phyloP scores from a whole-genome alignment of 2,888 invertebrate species.

The Lysandra bellargus region DNA sequence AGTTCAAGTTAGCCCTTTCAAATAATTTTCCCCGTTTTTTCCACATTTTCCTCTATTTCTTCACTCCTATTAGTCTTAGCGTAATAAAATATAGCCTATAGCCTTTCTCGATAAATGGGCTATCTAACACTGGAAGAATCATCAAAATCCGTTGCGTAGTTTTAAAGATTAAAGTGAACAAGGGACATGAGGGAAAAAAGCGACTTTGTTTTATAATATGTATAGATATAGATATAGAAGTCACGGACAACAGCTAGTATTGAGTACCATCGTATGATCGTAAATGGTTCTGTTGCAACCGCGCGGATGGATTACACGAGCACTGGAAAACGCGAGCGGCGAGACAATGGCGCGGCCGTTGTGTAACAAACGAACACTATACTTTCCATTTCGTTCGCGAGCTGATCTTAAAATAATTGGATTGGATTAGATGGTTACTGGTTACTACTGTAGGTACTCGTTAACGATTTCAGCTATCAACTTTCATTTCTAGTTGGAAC shows the following conservation, averaged over 20 bases:
- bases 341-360: conserved; percentile 59
- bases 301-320: conserved; percentile 54
- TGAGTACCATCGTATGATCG: not conserved
- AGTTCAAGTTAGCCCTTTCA: too few relatives aligned
- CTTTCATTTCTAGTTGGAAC: conserved; percentile 2
- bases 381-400: conserved; percentile 59
- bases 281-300: conserved; percentile 42
- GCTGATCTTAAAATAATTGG: conserved; percentile 18
- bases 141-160: too few relatives aligned
- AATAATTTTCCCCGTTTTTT: too few relatives aligned
- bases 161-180: too few relatives aligned
- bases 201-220: too few relatives aligned
- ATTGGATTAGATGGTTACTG: not conserved
- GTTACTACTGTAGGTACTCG: not conserved
- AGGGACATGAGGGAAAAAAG: too few relatives aligned
- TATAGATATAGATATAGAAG: not conserved
- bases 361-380: conserved; percentile 52
- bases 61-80: too few relatives aligned
- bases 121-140: too few relatives aligned
- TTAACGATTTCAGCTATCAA: not conserved
- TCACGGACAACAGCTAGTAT: not conserved
- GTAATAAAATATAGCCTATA: too few relatives aligned
- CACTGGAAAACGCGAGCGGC: conserved; percentile 35
- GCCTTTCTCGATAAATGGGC: too few relatives aligned
- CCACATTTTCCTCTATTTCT: too few relatives aligned